phyloP scores from a whole-genome alignment of 2,888 invertebrate genomes.

The Latrodectus elegans region DNA sequence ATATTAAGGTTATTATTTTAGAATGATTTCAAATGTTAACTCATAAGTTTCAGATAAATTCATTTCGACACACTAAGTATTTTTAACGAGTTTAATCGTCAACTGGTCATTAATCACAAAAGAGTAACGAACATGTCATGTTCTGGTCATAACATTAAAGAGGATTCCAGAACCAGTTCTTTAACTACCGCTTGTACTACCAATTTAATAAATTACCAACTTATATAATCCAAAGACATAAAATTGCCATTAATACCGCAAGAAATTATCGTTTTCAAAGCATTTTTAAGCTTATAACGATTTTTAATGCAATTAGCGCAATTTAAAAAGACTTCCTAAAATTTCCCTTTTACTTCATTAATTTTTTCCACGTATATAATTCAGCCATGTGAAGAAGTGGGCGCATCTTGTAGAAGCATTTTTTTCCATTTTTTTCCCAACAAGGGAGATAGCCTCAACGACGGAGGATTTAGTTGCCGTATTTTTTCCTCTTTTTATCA shows the following conservation, averaged over 20 bases:
- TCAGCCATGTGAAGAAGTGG: too few relatives aligned
- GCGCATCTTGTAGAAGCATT: too few relatives aligned
- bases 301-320: background rate
- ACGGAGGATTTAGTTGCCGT: too few relatives aligned
- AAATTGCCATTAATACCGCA: background rate
- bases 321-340: background rate
- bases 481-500: too few relatives aligned
- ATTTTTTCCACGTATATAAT: background rate
- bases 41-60: background rate
- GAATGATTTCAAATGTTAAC: background rate
- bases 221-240: conserved; percentile 1
- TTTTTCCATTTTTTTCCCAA: too few relatives aligned
- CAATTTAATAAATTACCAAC: background rate
- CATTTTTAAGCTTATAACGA: conserved; percentile 1
- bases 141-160: background rate
- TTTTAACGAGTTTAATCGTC: background rate
- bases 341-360: background rate
- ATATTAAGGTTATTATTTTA: background rate
- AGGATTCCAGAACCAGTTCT: background rate
- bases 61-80: background rate
- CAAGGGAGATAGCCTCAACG: too few relatives aligned
- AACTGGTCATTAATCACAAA: background rate
- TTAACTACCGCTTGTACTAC: background rate
- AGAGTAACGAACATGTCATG: background rate
- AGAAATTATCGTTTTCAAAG: background rate